Evolutionary conservation across 2,888 invertebrate species (phyloP).

Genomic region (Stenurella melanura): DNA sequence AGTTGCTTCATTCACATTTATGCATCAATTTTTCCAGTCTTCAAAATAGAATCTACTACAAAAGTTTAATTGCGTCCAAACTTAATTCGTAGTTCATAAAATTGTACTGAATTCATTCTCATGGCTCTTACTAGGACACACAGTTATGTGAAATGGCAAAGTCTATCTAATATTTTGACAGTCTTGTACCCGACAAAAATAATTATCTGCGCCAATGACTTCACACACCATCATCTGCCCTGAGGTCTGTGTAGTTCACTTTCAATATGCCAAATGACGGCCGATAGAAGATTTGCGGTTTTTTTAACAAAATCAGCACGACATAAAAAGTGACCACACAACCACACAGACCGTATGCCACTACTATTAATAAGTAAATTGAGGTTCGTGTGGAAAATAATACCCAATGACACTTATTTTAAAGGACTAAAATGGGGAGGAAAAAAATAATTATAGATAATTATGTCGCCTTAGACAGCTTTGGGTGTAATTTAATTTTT

Average conservation of each 20-base stretch:
- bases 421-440: not conserved
- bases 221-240: constrained; percentile 23
- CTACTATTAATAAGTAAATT: constrained; percentile 48
- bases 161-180: not conserved
- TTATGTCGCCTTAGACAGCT: constrained; percentile 17
- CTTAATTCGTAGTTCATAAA: too few species aligned
- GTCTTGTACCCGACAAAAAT: not conserved
- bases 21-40: too few species aligned
- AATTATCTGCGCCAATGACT: constrained; percentile 32
- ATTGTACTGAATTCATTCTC: too few species aligned
- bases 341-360: constrained; percentile 47
- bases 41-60: too few species aligned
- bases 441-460: constrained; percentile 26
- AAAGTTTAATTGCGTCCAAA: too few species aligned
- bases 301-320: constrained; percentile 35
- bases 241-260: constrained; percentile 35
- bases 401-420: constrained; percentile 25
- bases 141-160: too few species aligned
- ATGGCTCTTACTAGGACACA: too few species aligned
- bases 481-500: constrained; percentile 18
- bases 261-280: constrained; percentile 48
- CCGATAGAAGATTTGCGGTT: constrained; percentile 35
- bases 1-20: too few species aligned
- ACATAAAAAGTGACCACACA: constrained; percentile 38
- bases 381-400: constrained; percentile 47